Conservation (phyloP, 2,888 invertebrate genomes). For the Plagiodera versicolora region DNA sequence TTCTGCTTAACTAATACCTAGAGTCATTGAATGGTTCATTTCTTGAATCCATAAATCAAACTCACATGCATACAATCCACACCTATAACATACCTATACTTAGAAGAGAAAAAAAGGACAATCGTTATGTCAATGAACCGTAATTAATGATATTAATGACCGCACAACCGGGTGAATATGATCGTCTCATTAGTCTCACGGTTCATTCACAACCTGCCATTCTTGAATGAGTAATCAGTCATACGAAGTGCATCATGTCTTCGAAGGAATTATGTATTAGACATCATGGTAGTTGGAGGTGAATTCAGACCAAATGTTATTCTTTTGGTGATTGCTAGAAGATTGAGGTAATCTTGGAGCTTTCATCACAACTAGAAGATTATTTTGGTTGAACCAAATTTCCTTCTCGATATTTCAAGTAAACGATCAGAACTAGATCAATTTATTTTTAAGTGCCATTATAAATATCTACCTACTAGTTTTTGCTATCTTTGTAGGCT, state of each 20-base stretch:
- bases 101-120: background rate
- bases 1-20: background rate
- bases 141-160: conserved; percentile 1
- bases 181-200: background rate
- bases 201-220: background rate
- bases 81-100: conserved; percentile 3
- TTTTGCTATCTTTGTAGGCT: no score
- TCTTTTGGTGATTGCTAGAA: no score
- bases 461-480: no score
- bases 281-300: no score
- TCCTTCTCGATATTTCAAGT: no score
- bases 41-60: background rate
- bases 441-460: no score
- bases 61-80: background rate
- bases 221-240: background rate
- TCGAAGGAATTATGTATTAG: no score
- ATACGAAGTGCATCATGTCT: background rate
- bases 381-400: no score
- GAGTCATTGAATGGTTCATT: background rate
- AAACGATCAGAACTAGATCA: no score
- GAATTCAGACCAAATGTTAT: no score
- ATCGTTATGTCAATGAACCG: background rate
- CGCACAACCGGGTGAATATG: background rate
- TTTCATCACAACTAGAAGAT: no score
- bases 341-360: no score